Base-by-base conservation (phyloP, 2,797 vertebrate species). In the Amniataba percoides region DNA sequence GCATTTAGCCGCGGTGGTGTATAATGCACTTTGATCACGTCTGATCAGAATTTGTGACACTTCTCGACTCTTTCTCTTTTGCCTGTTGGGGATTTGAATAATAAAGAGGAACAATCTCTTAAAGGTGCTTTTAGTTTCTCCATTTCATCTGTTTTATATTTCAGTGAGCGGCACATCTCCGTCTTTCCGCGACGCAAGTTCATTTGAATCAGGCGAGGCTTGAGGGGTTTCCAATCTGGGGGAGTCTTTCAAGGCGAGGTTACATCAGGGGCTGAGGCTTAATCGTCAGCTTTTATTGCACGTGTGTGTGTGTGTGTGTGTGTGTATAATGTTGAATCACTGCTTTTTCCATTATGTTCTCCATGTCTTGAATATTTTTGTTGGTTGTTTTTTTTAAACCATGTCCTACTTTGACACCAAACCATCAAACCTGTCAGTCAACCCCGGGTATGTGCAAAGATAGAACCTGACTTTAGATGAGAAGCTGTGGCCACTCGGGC, bases 11-110 rank as follows among this genome's bases (percentile, higher is more conserved):
- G 46, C 77, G 25, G 66, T 75, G 45, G 83, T 91, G 74, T 71
- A 81, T 87, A 77, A 92, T 88, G 78, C 88, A 82, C 88, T 91
- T 93, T 92, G 81, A 92, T 90, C 73, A 75, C 46, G 12, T 83
- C 86, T 89, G 86, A 89, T 93, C 83, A 86, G 78, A 87, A 86
- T 80, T 74, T 88, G 82, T 85, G 86, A 90, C 86, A 90, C 68
- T 83, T 89, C 59, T 36, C 51, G 43, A 27, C 71, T 76, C 61
- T 58, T 52, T 87, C 70, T 59, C 66, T 76, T 79, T 66, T 78
- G 79, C 83, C 90, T 77, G 63, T 81, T 85, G 75, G 84, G 85
- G 83, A 80, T 92, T 78, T 91, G 61, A 92, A 93, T 90, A 90
- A 91, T 88, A 74, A 87, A 31, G 43, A 90, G 55, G 51, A 87